Percentiles rank a stretch among this genome's conserved stretches.
These are phyloP conservation scores for Aelia acuminata DNA, from an alignment of 2,888 invertebrate genomes.

Conservation along the genomic window DNA sequence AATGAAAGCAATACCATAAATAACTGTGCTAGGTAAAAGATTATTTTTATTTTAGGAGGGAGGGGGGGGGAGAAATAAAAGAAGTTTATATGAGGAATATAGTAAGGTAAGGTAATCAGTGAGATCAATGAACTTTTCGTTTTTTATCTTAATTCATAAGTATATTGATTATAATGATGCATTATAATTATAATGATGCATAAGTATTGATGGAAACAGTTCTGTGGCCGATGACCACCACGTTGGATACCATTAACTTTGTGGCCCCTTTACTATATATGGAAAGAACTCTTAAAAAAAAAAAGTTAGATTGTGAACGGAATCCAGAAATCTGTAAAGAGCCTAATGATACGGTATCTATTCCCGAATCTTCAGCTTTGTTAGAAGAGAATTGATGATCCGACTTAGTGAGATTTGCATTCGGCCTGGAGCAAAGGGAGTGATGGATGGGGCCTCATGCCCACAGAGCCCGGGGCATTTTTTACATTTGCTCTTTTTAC, in stretches of 20 bases:
- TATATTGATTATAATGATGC: neutral
- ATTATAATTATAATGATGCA: neutral
- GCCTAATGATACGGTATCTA: conserved; percentile 52
- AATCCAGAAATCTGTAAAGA: conserved; percentile 49
- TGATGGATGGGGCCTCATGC: conserved; percentile 26
- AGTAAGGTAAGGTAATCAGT: too few species aligned
- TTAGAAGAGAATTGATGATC: conserved; percentile 41
- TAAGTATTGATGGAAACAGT: neutral
- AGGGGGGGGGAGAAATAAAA: too few species aligned
- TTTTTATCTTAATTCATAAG: too few species aligned
- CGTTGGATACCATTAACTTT: neutral
- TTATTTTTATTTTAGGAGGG: too few species aligned
- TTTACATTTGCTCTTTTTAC: conserved; percentile 36
- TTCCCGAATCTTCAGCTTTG: conserved; percentile 46
- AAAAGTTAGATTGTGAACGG: neutral
- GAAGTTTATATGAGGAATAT: too few species aligned
- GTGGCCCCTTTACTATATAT: neutral
- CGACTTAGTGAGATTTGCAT: conserved; percentile 51
- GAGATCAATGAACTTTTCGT: too few species aligned
- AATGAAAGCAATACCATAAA: too few species aligned
- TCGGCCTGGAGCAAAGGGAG: conserved; percentile 19
- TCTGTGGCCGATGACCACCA: neutral
- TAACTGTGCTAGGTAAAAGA: too few species aligned
- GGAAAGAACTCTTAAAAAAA: neutral
- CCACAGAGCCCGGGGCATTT: neutral